phyloP scores from a whole-genome alignment of 1,140 invertebrate genomes.

The Galleria mellonella region DNA sequence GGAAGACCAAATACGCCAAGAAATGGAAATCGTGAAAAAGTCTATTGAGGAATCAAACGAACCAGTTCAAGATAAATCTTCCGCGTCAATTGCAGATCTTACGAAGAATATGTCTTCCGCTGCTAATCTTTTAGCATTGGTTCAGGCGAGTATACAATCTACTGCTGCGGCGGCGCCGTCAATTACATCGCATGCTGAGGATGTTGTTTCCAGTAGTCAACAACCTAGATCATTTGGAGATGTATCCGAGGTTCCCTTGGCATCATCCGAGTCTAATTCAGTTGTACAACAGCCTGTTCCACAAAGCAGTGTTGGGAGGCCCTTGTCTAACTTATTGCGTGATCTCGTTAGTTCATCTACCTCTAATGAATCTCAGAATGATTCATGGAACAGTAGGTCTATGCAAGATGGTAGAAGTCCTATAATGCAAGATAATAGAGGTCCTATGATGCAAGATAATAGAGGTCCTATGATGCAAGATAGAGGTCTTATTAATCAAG shows the following conservation, averaged over 20 bases:
- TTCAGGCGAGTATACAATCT: constrained; percentile 49
- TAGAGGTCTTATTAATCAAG: not conserved
- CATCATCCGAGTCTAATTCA: too few species aligned
- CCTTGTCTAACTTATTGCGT: too few species aligned
- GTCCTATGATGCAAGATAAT: not conserved
- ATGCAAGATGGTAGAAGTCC: not conserved
- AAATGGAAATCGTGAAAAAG: constrained; percentile 66
- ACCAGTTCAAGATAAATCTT: constrained; percentile 5
- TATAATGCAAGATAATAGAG: not conserved
- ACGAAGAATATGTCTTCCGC: constrained; percentile 42
- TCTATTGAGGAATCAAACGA: constrained; percentile 35
- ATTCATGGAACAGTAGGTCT: constrained; percentile 1
- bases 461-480: not conserved
- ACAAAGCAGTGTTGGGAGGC: too few species aligned
- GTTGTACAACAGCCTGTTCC: too few species aligned
- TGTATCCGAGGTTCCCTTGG: constrained; percentile 13
- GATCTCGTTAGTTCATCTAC: too few species aligned
- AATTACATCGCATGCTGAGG: constrained; percentile 3
- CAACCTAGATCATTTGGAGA: constrained; percentile 56
- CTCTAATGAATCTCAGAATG: not conserved
- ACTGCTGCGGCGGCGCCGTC: constrained; percentile 9
- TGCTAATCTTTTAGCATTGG: constrained; percentile 45
- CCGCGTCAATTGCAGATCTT: constrained; percentile 8
- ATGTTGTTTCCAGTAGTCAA: constrained; percentile 29
- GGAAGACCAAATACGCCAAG: constrained; percentile 58